A percentile compares a stretch with the other conserved stretches of the same genome.
Conservation (phyloP, 2,113 vertebrate genomes). For the Lepus europaeus region DNA sequence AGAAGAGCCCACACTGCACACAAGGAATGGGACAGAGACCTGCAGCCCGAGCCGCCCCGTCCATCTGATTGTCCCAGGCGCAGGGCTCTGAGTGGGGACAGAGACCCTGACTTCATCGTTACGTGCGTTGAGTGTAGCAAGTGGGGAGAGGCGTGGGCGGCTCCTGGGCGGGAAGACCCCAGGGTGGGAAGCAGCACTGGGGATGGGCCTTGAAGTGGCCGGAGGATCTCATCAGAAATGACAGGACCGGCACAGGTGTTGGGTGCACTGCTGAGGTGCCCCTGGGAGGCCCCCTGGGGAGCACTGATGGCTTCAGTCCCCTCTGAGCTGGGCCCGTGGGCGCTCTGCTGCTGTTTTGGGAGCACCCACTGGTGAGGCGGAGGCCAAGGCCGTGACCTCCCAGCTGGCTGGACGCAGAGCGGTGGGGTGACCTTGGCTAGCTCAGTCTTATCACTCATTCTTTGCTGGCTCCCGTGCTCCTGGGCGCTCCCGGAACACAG, state of each 20-base stretch:
- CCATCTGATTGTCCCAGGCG: accelerated
- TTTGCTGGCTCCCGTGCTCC: background rate
- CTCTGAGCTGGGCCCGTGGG: background rate
- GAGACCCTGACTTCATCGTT: background rate
- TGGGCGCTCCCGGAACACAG: too few species aligned
- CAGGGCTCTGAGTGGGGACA: background rate
- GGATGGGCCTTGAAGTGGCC: too few species aligned
- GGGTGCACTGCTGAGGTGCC: too few species aligned
- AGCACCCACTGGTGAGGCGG: background rate
- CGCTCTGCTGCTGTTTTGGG: background rate
- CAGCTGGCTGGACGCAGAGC: background rate
- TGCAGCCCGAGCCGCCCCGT: accelerated
- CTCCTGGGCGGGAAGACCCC: background rate
- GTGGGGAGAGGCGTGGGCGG: background rate
- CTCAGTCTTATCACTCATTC: background rate
- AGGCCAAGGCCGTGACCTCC: too few species aligned
- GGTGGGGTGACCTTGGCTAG: background rate
- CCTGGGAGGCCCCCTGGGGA: too few species aligned
- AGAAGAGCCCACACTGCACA: background rate
- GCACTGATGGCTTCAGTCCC: too few species aligned
- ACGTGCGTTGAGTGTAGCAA: accelerated
- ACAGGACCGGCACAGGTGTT: too few species aligned
- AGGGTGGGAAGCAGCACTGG: background rate
- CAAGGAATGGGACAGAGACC: background rate
- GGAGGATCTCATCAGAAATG: background rate